These are phyloP conservation scores for Pammene aurita DNA, from an alignment of 2,888 invertebrate species.

Conservation along the genomic window DNA sequence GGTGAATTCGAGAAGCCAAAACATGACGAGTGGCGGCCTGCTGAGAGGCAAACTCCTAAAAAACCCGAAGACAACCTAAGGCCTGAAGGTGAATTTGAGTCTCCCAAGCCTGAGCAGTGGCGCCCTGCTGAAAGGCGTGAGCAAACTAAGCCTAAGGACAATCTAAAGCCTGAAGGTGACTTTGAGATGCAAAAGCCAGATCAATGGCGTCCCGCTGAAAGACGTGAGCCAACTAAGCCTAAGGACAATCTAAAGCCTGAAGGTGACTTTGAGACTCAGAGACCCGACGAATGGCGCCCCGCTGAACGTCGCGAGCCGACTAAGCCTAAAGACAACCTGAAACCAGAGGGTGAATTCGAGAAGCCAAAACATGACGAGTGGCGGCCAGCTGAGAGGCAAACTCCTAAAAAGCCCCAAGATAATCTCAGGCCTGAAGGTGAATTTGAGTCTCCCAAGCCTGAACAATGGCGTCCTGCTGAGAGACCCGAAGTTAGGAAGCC, in stretches of 20 bases:
- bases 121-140: slow-evolving; percentile 62
- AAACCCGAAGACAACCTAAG: slow-evolving; percentile 65
- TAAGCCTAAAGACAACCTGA: slow-evolving; percentile 85
- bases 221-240: slow-evolving; percentile 55
- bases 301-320: slow-evolving; percentile 73
- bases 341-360: slow-evolving; percentile 82
- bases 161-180: slow-evolving; percentile 80
- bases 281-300: slow-evolving; percentile 75
- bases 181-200: slow-evolving; percentile 60
- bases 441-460: slow-evolving; percentile 46
- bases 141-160: slow-evolving; percentile 63
- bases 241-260: slow-evolving; percentile 82
- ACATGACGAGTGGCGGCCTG: slow-evolving; percentile 56
- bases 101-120: slow-evolving; percentile 65
- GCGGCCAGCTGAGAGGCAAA: slow-evolving; percentile 75
- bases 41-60: slow-evolving; percentile 48
- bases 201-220: slow-evolving; percentile 66
- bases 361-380: slow-evolving; percentile 61
- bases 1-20: slow-evolving; percentile 79
- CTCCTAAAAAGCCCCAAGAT: slow-evolving; percentile 55
- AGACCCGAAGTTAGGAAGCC: slow-evolving; percentile 58
- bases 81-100: slow-evolving; percentile 73
- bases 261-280: slow-evolving; percentile 79
- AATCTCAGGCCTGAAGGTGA: slow-evolving; percentile 58
- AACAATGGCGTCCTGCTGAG: slow-evolving; percentile 74